These are phyloP conservation scores for Ips typographus DNA, from an alignment of 1,140 invertebrate genomes.

Conservation along the genomic window DNA sequence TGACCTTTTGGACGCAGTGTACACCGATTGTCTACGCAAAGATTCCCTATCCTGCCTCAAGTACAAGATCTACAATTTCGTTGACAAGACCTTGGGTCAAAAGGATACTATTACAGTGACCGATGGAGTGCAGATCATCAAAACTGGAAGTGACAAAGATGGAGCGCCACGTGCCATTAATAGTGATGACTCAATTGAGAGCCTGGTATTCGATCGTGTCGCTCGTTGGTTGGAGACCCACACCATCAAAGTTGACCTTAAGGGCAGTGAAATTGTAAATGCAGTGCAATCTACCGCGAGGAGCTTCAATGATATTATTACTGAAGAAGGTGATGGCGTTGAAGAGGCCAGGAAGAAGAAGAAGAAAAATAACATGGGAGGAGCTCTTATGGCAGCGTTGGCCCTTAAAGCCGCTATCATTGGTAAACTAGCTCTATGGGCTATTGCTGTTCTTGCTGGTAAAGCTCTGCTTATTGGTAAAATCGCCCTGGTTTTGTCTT, in stretches of 20 bases:
- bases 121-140: conserved; percentile 80
- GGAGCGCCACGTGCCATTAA: conserved; percentile 71
- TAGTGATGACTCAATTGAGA: conserved; percentile 65
- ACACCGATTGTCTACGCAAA: conserved; percentile 75
- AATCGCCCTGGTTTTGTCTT: conserved; percentile 76
- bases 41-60: conserved; percentile 80
- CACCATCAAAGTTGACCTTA: conserved; percentile 79
- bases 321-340: conserved; percentile 58
- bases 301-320: conserved; percentile 70
- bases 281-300: conserved; percentile 75
- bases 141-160: conserved; percentile 61
- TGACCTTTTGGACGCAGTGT: conserved; percentile 72
- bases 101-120: conserved; percentile 76
- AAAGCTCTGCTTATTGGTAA: conserved; percentile 82
- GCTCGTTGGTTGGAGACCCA: conserved; percentile 75
- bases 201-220: conserved; percentile 65
- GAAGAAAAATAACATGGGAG: conserved; percentile 65
- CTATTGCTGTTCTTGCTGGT: conserved; percentile 79
- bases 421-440: conserved; percentile 72
- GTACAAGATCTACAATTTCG: conserved; percentile 79
- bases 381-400: conserved; percentile 71
- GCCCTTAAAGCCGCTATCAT: conserved; percentile 77
- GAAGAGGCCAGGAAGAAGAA: conserved; percentile 76
- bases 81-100: conserved; percentile 76
- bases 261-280: conserved; percentile 78